Conservation (phyloP, 2,888 invertebrate genomes). For the Rhabditoides inermis region DNA sequence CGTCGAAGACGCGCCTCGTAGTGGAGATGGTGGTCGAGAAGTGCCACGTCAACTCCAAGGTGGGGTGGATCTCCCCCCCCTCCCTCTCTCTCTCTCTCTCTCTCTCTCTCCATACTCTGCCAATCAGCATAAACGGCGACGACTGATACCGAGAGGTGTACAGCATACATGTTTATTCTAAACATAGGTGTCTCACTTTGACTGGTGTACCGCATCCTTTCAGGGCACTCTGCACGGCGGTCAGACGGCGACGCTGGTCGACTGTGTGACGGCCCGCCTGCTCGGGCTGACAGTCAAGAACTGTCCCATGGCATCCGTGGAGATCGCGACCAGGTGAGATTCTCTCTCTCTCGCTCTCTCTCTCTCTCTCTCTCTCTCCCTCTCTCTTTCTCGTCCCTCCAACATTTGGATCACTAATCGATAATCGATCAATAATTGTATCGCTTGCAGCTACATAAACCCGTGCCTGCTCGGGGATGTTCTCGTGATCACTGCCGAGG, state of each 20-base stretch:
- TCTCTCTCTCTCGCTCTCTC: not conserved
- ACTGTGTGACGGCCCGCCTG: conserved; percentile 21
- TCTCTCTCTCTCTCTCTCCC: conserved; percentile 3
- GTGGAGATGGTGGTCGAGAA: conserved; percentile 19
- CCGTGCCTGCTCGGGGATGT: too few relatives aligned
- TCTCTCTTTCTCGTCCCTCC: conserved; percentile 2
- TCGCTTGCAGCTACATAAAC: too few relatives aligned
- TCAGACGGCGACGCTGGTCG: conserved; percentile 22
- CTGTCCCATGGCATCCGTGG: conserved; percentile 20
- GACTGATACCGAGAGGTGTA: too few relatives aligned
- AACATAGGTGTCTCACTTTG: too few relatives aligned
- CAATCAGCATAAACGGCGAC: too few relatives aligned
- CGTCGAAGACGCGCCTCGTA: conserved; percentile 10
- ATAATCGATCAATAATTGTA: too few relatives aligned
- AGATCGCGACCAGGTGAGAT: conserved; percentile 6
- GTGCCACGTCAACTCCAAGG: conserved; percentile 28
- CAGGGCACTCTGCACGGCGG: conserved; percentile 31
- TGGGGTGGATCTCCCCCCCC: not conserved
- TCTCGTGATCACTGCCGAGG: not conserved
- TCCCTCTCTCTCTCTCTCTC: too few relatives aligned
- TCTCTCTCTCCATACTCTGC: too few relatives aligned
- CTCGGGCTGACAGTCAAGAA: conserved; percentile 16
- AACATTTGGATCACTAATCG: not conserved
- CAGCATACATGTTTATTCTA: too few relatives aligned
- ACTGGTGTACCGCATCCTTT: too few relatives aligned